Percentiles rank a stretch among this genome's conserved stretches.
These are phyloP conservation scores for Centropyge bicolor DNA, from an alignment of 2,797 vertebrate genomes.

Conservation along the genomic window DNA sequence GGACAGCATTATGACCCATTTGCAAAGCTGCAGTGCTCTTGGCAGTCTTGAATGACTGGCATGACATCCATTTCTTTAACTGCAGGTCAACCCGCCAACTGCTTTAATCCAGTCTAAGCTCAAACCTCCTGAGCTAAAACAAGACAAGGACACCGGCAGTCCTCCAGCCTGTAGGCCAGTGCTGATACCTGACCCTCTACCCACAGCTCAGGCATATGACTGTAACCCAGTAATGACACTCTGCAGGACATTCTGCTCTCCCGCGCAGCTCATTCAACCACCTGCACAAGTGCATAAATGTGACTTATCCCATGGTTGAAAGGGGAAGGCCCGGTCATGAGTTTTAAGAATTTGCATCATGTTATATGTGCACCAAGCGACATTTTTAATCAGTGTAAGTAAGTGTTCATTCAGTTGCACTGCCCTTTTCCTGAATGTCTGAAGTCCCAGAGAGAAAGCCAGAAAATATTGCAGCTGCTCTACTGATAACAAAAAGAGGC, in stretches of 20 bases:
- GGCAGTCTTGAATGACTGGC: not conserved
- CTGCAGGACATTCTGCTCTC: not conserved
- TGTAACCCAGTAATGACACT: not conserved
- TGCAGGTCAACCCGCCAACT: slow-evolving; percentile 29
- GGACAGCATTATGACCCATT: slow-evolving; percentile 9
- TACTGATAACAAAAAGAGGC: not conserved
- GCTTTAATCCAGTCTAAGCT: slow-evolving; percentile 56
- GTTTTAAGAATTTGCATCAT: not conserved
- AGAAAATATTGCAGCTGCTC: not conserved
- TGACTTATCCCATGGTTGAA: not conserved
- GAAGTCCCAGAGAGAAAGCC: not conserved
- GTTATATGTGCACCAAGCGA: not conserved
- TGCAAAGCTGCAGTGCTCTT: not conserved
- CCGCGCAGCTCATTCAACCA: not conserved
- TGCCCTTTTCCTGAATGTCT: not conserved
- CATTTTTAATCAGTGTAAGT: rapidly evolving
- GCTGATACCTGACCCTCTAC: slow-evolving; percentile 33
- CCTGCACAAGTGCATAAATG: not conserved
- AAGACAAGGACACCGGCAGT: slow-evolving; percentile 32
- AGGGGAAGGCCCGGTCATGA: too few relatives aligned
- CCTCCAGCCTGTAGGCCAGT: not conserved
- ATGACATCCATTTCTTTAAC: not conserved
- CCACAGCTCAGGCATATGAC: slow-evolving; percentile 21
- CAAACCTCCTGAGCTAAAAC: slow-evolving; percentile 47
- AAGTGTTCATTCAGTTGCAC: not conserved